Base-by-base conservation (phyloP, 2,888 invertebrate genomes). In the Drosophila fungiperda region DNA sequence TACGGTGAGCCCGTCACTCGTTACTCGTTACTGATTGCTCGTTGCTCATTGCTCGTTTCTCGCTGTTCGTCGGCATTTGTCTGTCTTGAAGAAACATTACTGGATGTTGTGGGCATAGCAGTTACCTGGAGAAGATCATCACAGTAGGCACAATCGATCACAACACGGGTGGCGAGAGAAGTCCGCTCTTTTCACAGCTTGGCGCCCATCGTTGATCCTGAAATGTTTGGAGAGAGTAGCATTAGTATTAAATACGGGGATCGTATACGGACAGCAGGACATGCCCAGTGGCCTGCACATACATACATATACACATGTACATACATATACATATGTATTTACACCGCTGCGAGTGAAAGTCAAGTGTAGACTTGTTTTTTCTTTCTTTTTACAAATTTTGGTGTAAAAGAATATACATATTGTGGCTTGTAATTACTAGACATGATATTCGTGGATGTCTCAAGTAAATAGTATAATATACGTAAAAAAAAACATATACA, bases 51-150 rank as follows among this genome's bases (percentile, higher is more conserved):
- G 42, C 45, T 73, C 42, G 55, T 8, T 62, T 32, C 53, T 26
- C 32, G 57, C 12, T 42, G 8, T 15, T 42, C 48, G n/a, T 38
- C 54, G 66, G 33, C 63, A 36, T 58, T 73, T 82, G 76, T 87
- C 85, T 85, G 87, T 87, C 71, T 75, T 85, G 87, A 80, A 85
- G 85, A 85, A 87, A 85, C 75, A 87, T 85, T 73, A 85, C 85
- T 87, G 85, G 73, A 57, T 73, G 84, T 74, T 73, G 64, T 75
- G 76, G 83, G 78, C 85, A 76, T 76, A 87, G 85, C 74, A 87
- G 85, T 85, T 85, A 85, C 85, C 85, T 85, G 85, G 70, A 75
- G 80, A 76, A 66, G 57, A 69, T 76, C 64, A 58, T 71, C 71
- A 32, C 9, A 59, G 65, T 62, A 65, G 65, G 38, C 45, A 15